Conservation (phyloP, 1,140 invertebrate genomes). For the Trypoxylus dichotomus region DNA sequence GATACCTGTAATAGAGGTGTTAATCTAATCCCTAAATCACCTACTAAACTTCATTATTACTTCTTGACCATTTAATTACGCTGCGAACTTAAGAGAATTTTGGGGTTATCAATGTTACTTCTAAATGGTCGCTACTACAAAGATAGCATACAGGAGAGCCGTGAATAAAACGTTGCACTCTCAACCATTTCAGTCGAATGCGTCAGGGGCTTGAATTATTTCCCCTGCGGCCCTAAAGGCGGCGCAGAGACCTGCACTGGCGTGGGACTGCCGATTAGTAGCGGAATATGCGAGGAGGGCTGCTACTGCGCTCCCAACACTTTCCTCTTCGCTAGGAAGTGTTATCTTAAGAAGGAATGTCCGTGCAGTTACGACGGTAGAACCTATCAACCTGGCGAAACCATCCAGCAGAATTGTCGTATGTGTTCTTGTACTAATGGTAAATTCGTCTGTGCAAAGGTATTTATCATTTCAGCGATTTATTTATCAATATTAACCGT, state of each 20-base stretch:
- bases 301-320: conserved; percentile 81
- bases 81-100: too few species aligned
- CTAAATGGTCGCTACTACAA: too few species aligned
- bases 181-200: conserved; percentile 61
- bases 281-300: conserved; percentile 72
- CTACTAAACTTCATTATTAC: too few species aligned
- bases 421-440: conserved; percentile 76
- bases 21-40: too few species aligned
- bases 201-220: conserved; percentile 67
- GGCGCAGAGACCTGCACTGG: conserved; percentile 52
- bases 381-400: conserved; percentile 69
- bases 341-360: conserved; percentile 70
- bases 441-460: conserved; percentile 76
- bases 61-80: too few species aligned
- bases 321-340: conserved; percentile 69
- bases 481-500: too few species aligned
- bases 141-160: too few species aligned
- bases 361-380: conserved; percentile 77
- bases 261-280: conserved; percentile 44
- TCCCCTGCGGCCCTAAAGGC: conserved; percentile 66
- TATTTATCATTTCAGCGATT: too few species aligned
- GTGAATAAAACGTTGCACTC: background rate
- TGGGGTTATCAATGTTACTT: too few species aligned
- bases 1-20: too few species aligned
- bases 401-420: conserved; percentile 80